A percentile compares a stretch with the other conserved stretches of the same genome.
These are phyloP conservation scores for Spea multiplicata DNA, from an alignment of 2,113 vertebrate genomes.

Conservation along the genomic window DNA sequence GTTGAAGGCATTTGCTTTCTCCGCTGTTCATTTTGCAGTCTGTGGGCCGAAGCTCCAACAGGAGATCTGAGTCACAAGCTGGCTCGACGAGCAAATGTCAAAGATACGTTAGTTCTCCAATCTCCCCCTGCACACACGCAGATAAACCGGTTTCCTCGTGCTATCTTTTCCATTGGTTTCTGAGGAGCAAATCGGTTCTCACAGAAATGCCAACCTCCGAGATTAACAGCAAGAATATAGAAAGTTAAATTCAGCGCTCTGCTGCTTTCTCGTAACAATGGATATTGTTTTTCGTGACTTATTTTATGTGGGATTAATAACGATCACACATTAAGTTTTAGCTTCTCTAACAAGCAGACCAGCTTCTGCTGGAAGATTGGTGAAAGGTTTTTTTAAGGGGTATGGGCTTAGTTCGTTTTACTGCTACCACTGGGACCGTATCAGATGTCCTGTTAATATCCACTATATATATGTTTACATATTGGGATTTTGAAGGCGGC, in stretches of 20 bases:
- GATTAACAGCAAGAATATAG: not conserved
- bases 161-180: constrained; percentile 50
- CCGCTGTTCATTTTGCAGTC: constrained; percentile 42
- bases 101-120: constrained; percentile 46
- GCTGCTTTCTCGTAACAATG: not conserved
- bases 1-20: not conserved
- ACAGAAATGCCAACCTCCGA: not conserved
- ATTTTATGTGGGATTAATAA: not conserved
- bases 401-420: no score
- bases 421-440: no score
- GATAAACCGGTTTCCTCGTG: constrained; percentile 39
- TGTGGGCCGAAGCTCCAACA: constrained; percentile 39
- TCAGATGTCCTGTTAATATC: no score
- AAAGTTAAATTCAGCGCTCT: not conserved
- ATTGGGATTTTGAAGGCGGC: no score
- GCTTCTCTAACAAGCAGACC: no score
- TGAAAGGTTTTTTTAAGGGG: no score
- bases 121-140: constrained; percentile 24
- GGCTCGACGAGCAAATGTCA: constrained; percentile 59
- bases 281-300: not conserved
- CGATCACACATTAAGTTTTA: not conserved
- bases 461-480: no score
- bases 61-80: constrained; percentile 50
- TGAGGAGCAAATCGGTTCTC: constrained; percentile 5
- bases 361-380: no score